Conservation (phyloP, 2,797 vertebrate genomes). For the Atherinosoma microstoma region DNA sequence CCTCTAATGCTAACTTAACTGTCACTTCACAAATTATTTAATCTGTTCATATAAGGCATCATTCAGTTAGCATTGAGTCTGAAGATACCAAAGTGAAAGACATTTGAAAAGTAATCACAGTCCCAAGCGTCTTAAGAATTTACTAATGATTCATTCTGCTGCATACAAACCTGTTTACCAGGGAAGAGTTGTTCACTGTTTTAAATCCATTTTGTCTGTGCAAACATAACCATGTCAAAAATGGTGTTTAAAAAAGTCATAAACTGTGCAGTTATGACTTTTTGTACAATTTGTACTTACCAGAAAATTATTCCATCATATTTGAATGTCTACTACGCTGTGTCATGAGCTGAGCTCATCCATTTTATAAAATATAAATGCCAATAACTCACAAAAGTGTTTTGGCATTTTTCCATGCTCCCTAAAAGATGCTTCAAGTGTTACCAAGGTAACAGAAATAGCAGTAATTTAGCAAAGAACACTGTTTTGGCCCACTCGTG, state of each 20-base stretch:
- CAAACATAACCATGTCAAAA: background rate
- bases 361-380: slow-evolving; percentile 34
- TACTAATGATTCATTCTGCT: background rate
- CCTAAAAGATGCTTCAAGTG: slow-evolving; percentile 42
- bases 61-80: background rate
- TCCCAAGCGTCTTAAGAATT: background rate
- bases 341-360: background rate
- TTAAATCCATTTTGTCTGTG: background rate
- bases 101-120: background rate
- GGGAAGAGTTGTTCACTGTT: background rate
- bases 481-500: slow-evolving; percentile 51
- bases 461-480: slow-evolving; percentile 60
- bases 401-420: slow-evolving; percentile 37
- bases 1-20: background rate
- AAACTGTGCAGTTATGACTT: background rate
- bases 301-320: slow-evolving; percentile 5
- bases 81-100: background rate
- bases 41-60: background rate
- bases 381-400: slow-evolving; percentile 31
- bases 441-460: slow-evolving; percentile 61
- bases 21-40: background rate
- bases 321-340: background rate
- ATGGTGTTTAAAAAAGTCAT: background rate
- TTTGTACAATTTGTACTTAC: background rate
- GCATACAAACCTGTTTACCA: background rate